These are phyloP conservation scores for Reinhardtius hippoglossoides DNA, from an alignment of 2,113 vertebrate genomes.

Conservation along the genomic window DNA sequence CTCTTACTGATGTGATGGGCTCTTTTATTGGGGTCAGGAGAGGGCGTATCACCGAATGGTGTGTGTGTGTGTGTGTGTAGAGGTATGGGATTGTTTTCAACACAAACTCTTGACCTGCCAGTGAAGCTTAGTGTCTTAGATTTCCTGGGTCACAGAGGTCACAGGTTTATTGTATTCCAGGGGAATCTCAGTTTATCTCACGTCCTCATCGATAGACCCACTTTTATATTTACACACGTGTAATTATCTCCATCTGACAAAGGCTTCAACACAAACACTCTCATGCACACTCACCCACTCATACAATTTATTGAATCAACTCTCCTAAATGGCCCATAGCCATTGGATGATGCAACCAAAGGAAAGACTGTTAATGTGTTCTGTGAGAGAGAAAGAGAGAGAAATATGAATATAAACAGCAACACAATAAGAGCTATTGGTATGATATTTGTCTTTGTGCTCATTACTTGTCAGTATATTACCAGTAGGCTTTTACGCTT, in stretches of 20 bases:
- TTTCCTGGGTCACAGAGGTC: slow-evolving; percentile 32
- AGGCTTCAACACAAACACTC: slow-evolving; percentile 25
- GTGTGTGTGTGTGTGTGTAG: slow-evolving; percentile 6
- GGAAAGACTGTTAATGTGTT: slow-evolving; percentile 57
- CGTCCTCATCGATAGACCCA: slow-evolving; percentile 8
- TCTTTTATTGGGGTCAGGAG: slow-evolving; percentile 75
- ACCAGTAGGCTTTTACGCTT: slow-evolving; percentile 27
- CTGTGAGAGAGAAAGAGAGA: slow-evolving; percentile 1
- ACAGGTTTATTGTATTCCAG: slow-evolving; percentile 30
- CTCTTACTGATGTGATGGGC: slow-evolving; percentile 66
- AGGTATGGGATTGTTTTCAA: slow-evolving; percentile 28
- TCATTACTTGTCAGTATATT: slow-evolving; percentile 22
- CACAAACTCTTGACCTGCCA: slow-evolving; percentile 53
- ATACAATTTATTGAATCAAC: slow-evolving; percentile 39
- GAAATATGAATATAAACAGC: slow-evolving; percentile 17
- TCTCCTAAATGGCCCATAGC: slow-evolving; percentile 50
- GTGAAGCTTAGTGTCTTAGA: slow-evolving; percentile 11
- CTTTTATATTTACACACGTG: slow-evolving; percentile 14
- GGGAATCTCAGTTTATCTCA: slow-evolving; percentile 32
- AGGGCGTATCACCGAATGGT: slow-evolving; percentile 36
- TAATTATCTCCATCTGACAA: slow-evolving; percentile 26
- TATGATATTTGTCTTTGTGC: slow-evolving; percentile 22
- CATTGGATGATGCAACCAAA: slow-evolving; percentile 69
- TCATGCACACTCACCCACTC: slow-evolving; percentile 8
- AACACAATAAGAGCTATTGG: slow-evolving; percentile 14